These are phyloP conservation scores for Argopecten irradians DNA, from an alignment of 1,140 invertebrate species.

Conservation along the genomic window DNA sequence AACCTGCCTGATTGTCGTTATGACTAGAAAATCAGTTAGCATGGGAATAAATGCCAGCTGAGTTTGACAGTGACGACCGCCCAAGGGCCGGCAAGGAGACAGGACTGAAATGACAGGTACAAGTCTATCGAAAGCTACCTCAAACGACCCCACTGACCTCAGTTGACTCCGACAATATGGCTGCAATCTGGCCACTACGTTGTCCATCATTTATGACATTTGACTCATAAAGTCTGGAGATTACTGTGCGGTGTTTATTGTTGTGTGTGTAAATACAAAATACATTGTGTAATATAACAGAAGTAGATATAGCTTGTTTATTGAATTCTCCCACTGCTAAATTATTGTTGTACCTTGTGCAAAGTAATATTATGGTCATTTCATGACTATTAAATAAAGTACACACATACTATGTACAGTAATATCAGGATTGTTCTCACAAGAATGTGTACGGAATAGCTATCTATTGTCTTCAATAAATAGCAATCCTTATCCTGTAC, in stretches of 20 bases:
- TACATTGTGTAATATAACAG: neutral
- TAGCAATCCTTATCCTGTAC: no score
- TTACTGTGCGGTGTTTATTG: neutral
- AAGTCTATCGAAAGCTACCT: neutral
- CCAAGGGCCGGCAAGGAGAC: neutral
- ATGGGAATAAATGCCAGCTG: neutral
- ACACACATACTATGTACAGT: neutral
- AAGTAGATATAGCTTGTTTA: no score
- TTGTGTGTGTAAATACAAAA: neutral
- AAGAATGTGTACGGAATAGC: no score
- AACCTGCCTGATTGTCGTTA: neutral
- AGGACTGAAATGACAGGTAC: constrained; percentile 14
- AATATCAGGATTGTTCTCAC: no score
- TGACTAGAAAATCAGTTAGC: constrained; percentile 16
- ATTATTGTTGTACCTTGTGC: neutral
- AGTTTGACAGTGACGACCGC: neutral
- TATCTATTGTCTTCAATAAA: no score
- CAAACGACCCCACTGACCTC: constrained; percentile 5
- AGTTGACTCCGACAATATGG: constrained; percentile 1
- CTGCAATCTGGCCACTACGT: neutral
- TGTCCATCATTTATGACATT: constrained; percentile 18
- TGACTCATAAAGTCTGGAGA: neutral
- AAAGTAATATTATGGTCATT: neutral
- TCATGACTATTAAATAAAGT: neutral
- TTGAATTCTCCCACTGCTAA: no score